Base-by-base conservation (phyloP, 2,797 vertebrate species). In the Microhierax caerulescens region DNA sequence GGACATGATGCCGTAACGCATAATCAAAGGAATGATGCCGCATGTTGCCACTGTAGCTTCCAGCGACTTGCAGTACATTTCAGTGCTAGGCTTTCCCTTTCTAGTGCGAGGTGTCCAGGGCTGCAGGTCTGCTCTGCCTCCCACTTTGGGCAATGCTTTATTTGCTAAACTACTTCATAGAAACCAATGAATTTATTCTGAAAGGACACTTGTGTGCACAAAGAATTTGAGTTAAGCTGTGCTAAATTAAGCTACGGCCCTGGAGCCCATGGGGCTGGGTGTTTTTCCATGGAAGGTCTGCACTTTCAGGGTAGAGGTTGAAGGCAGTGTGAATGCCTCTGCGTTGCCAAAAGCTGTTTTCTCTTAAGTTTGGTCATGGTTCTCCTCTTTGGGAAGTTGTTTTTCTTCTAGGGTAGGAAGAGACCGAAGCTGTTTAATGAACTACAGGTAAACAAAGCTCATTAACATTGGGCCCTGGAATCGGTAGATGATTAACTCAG, bases 401-500 rank as follows among this genome's bases (percentile, higher is more conserved):
- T 45, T 60, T 37, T 76, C 34, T 64, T 20, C 18, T 68, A 21
- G 12, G 10, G 11, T 27, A 22, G 67, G 51, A 81, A 34, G 67
- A 67, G 45, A 22, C 61, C 8, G 28, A 32, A 17, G 30, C 59
- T 51, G 45, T 88, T 61, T 37, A 64, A 47, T 51, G 34, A 56
- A 59, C 36, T 21, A 24, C 30, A 37, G 34, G 20, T 53, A 74
- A 72, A 63, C 30, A 5, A 45, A 65, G 56, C 37, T 51, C 4
- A 0, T 72, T 43, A 45, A n/a, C 9, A 15, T 13, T 4, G 25
- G 28, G 13, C 34, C 13, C 13, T 22, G 39, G 23, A 28, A 54
- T 3, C 17, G 68, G 87, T 74, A 54, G 21, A 85, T 88, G 11
- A 78, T 94, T 91, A 83, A 88, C 78, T 43, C n/a, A 4, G 25